Base-by-base conservation (phyloP, 2,888 invertebrate genomes). In the Hydriomena furcata region DNA sequence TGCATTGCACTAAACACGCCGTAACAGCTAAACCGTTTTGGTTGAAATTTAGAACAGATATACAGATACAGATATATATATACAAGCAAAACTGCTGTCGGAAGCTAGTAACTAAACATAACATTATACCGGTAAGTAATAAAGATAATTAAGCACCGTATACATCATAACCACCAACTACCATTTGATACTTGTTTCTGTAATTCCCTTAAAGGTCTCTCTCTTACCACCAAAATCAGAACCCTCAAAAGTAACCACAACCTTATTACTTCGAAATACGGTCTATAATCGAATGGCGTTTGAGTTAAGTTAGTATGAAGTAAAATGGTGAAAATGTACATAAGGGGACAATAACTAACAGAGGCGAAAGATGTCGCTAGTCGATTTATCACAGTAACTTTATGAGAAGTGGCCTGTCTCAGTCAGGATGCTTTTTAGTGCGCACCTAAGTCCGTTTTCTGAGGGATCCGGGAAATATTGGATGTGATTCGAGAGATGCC, bases 401-500 rank as follows among this genome's bases (percentile, higher is more conserved):
- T 81, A 82, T 85, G 88, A 88, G 85, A 84, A 89, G 89, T 87
- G 84, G 81, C 77, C 83, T 71, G 88, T 87, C 88, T 58, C 47
- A 54, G 60, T 37, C 89, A 89, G 83, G 84, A 80, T 78, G 83
- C 80, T 87, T 85, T 89, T 87, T 85, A 84, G 79, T 78, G 73
- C 66, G 70, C 71, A 72, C 72, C 74, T 72, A 60, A 65, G 55
- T 38, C 37, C 42, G 55, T 58, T 50, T 58, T 59, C 52, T 32
- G 40, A 31, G 32, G 43, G 63, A 64, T 48, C 55, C 23, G 45
- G 34, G 55, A 63, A 55, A 50, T 30, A 25, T 56, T 52, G 53
- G 55, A 56, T 34, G 38, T 28, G 51, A 41, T 42, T 36, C 25
- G n/a, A n/a, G n/a, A n/a, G n/a, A n/a, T 27, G 2, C 30, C 17